phyloP scores from a whole-genome alignment of 2,888 invertebrate species.

The Heteropelma amictum region DNA sequence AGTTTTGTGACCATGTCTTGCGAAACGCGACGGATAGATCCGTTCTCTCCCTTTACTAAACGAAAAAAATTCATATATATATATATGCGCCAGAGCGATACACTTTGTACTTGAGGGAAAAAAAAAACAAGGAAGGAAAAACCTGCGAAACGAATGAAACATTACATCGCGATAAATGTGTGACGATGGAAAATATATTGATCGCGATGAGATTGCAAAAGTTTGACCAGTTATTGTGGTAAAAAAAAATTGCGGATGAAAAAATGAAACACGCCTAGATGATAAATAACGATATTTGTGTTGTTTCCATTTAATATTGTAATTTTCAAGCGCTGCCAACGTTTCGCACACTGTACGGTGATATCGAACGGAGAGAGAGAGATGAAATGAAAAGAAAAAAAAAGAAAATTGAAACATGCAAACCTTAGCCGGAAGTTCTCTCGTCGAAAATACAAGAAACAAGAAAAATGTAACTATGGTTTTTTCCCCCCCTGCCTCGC shows the following conservation, averaged over 20 bases:
- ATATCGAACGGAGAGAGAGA: neutral
- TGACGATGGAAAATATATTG: slow-evolving; percentile 4
- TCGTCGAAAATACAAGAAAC: neutral
- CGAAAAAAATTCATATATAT: neutral
- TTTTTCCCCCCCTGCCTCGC: slow-evolving; percentile 12
- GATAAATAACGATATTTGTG: slow-evolving; percentile 52
- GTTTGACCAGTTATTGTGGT: slow-evolving; percentile 47
- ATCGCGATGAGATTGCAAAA: slow-evolving; percentile 25
- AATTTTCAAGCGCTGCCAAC: slow-evolving; percentile 50
- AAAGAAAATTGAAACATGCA: slow-evolving; percentile 2
- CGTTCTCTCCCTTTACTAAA: neutral
- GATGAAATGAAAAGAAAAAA: neutral
- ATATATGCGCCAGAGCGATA: slow-evolving; percentile 23
- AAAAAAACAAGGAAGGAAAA: slow-evolving; percentile 4
- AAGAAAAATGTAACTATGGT: neutral
- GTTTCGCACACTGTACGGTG: neutral
- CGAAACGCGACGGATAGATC: neutral
- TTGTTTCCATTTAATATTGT: slow-evolving; percentile 47
- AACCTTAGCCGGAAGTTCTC: neutral
- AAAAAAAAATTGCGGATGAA: neutral
- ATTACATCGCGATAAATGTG: slow-evolving; percentile 19
- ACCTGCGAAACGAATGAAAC: slow-evolving; percentile 26
- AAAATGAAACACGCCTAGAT: slow-evolving; percentile 22
- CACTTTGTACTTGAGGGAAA: slow-evolving; percentile 42
- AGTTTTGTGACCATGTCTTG: slow-evolving; percentile 12